A percentile compares a stretch with the other conserved stretches of the same genome.
phyloP scores from a whole-genome alignment of 2,888 invertebrate genomes.

The Tetranychus piercei region DNA sequence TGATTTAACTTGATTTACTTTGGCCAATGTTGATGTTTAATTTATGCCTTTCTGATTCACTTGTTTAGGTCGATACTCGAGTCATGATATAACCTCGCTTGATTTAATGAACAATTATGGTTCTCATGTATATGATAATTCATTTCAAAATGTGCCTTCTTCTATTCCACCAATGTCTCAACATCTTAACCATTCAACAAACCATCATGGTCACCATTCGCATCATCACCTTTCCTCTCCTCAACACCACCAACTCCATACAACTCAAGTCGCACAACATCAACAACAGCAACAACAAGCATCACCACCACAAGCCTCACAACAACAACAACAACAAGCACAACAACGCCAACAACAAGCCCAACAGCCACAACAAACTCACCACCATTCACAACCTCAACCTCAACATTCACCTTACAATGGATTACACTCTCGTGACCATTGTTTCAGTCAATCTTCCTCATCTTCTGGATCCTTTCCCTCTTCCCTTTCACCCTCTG shows the following conservation, averaged over 20 bases:
- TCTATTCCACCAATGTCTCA: conserved; percentile 35
- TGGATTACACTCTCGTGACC: background rate
- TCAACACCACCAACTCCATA: conserved; percentile 5
- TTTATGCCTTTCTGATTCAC: background rate
- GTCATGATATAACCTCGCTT: background rate
- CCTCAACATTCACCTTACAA: conserved; percentile 16
- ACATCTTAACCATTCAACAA: conserved; percentile 21
- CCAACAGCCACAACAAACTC: conserved; percentile 16
- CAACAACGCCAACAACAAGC: conserved; percentile 9
- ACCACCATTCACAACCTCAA: conserved; percentile 21
- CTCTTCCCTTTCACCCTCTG: background rate
- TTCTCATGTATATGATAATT: conserved; percentile 28
- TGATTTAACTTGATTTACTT: background rate
- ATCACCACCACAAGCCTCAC: conserved; percentile 22
- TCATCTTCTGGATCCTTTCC: background rate
- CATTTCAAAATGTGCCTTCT: conserved; percentile 56
- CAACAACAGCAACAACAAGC: conserved; percentile 12
- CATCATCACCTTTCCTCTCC: conserved; percentile 11
- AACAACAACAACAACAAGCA: conserved; percentile 11
- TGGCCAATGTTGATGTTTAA: background rate
- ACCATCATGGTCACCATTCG: conserved; percentile 21
- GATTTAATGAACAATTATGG: background rate
- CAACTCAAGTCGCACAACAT: conserved; percentile 9
- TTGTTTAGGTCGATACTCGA: conserved; percentile 2
- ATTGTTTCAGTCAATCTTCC: background rate